Conservation (phyloP, 1,140 invertebrate genomes). For the Drosophila lacteicornis region DNA sequence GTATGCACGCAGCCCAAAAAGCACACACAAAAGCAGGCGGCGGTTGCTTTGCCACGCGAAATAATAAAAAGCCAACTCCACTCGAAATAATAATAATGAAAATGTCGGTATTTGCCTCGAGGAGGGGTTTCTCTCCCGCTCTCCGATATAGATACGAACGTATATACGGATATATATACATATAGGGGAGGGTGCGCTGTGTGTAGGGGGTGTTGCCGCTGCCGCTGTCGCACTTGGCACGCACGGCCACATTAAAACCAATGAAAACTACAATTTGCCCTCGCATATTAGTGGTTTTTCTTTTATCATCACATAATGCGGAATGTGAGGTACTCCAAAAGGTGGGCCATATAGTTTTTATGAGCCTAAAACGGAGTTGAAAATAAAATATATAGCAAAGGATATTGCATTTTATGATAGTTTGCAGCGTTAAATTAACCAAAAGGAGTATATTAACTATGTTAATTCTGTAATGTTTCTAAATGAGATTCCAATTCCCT, state of each 20-base stretch:
- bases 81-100: constrained; percentile 83
- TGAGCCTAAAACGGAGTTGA: neutral
- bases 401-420: constrained; percentile 6
- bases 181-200: constrained; percentile 13
- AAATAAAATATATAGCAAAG: neutral
- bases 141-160: constrained; percentile 21
- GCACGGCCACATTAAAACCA: constrained; percentile 78
- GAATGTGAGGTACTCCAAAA: constrained; percentile 26
- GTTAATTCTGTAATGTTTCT: neutral
- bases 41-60: constrained; percentile 75
- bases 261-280: constrained; percentile 81
- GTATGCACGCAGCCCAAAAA: constrained; percentile 84
- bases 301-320: constrained; percentile 65
- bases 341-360: constrained; percentile 40
- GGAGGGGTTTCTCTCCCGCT: constrained; percentile 38
- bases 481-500: too few relatives aligned
- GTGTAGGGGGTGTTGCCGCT: constrained; percentile 49
- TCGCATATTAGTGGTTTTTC: constrained; percentile 66
- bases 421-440: neutral
- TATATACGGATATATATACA: neutral
- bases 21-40: constrained; percentile 60
- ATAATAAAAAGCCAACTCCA: constrained; percentile 65
- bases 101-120: constrained; percentile 67
- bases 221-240: constrained; percentile 71
- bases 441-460: neutral